Conservation (phyloP, 2,888 invertebrate species). For the Drosophila helvetica region DNA sequence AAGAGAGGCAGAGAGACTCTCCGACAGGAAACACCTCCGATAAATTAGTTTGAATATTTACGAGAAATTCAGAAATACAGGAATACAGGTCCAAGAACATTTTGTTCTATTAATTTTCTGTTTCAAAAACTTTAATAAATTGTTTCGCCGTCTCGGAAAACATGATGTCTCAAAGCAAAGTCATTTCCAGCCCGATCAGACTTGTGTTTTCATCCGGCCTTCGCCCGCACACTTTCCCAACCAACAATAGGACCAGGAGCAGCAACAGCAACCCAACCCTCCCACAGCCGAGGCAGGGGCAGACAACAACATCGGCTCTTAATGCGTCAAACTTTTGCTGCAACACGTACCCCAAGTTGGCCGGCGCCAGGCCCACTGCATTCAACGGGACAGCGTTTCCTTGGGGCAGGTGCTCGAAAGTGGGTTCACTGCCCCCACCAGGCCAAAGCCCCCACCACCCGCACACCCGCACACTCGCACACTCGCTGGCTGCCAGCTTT, state of each 20-base stretch:
- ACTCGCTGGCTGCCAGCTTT: slow-evolving; percentile 16
- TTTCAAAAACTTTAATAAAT: no score
- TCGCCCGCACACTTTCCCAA: neutral
- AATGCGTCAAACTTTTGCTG: slow-evolving; percentile 78
- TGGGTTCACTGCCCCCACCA: slow-evolving; percentile 52
- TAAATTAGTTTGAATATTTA: no score
- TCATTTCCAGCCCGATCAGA: neutral
- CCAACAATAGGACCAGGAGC: slow-evolving; percentile 15
- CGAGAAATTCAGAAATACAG: no score
- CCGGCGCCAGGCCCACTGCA: slow-evolving; percentile 49
- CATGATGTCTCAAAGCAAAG: neutral
- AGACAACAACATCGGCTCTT: slow-evolving; percentile 63
- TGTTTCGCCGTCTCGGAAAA: neutral
- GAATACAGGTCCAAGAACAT: no score
- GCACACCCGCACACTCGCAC: no score
- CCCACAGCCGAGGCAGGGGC: slow-evolving; percentile 7
- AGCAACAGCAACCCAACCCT: slow-evolving; percentile 18
- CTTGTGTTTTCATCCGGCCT: neutral
- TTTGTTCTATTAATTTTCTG: no score
- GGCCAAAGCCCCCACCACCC: neutral
- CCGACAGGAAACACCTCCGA: no score
- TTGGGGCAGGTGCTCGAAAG: slow-evolving; percentile 63
- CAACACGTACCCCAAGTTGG: slow-evolving; percentile 73
- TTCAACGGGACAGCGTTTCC: slow-evolving; percentile 39
- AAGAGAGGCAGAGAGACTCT: no score